A percentile compares a stretch with the other conserved stretches of the same genome.
Conservation (phyloP, 2,113 vertebrate species). For the Asarcornis scutulata region DNA sequence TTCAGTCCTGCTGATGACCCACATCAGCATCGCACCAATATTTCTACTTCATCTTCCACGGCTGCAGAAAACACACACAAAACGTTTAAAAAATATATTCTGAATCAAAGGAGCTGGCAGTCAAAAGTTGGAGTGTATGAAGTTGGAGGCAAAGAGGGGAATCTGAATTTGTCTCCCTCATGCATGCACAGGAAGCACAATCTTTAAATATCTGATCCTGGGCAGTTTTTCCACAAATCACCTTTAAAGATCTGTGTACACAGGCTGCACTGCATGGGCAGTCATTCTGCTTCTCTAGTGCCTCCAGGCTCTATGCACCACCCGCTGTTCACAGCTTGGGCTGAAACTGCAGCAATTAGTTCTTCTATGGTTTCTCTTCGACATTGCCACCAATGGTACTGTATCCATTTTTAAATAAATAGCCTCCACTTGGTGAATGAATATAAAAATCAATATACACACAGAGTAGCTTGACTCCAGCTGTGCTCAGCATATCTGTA, state of each 20-base stretch:
- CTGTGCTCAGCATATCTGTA: not conserved
- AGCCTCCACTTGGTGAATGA: not conserved
- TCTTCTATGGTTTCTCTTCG: not conserved
- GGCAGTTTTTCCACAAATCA: not conserved
- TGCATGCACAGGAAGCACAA: not conserved
- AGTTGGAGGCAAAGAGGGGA: not conserved
- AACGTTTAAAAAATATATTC: not conserved
- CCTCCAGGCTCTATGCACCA: not conserved
- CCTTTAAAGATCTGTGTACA: not conserved
- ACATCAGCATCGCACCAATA: rapidly evolving
- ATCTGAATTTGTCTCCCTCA: not conserved
- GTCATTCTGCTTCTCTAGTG: not conserved
- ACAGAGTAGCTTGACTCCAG: not conserved
- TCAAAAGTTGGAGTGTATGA: not conserved
- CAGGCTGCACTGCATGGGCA: not conserved
- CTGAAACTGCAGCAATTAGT: not conserved
- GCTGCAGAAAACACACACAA: not conserved
- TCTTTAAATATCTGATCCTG: not conserved
- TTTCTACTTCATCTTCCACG: not conserved
- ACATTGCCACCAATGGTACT: not conserved
- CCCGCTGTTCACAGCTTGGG: not conserved
- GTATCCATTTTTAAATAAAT: not conserved
- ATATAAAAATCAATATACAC: not conserved
- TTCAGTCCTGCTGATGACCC: no score
- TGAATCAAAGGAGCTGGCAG: not conserved